Base-by-base conservation (phyloP, 2,888 invertebrate species). In the Trichogramma evanescens region DNA sequence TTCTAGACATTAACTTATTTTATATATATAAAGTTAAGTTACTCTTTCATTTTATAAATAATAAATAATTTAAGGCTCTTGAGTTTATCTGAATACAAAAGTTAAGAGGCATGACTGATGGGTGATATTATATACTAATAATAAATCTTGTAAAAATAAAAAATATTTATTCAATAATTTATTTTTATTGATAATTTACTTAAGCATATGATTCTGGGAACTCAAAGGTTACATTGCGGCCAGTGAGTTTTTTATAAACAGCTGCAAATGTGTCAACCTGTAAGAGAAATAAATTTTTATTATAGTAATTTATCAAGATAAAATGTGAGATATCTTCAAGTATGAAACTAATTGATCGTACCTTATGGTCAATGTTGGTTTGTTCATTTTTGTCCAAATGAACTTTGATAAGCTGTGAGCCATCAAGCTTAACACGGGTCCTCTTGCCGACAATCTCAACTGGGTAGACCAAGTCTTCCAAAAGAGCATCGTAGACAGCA, bases 401-500 rank as follows among this genome's bases (percentile, higher is more conserved):
- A 70, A 98, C 95, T 83, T 99, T 99, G 77, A 94, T 93, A 66
- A 99, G 84, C 75, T 96, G 91, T 52, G 94, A 91, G 66, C 98
- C 98, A 78, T 99, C 98, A 72, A 97, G 83, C 81, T 93, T 95
- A 64, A 98, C 89, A 69, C 98, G 86, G 77, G 95, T 95, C 68
- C 99, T 87, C 82, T 97, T 98, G 77, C 99, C 99, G 49, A 99
- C 97, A 72, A 99, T 97, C 83, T 99, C 99, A 57, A 99, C 97
- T 41, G 99, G 99, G 82, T 91, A 98, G 62, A 98, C 97, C 71
- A 99, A 82, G 82, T 99, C 99, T 78, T 97, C 96, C 66, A 99
- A 83, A 74, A 98, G 93, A 60, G 94, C 92, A 78, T 99, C 97
- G 75, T 99, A 98, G 46, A 99, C 99, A 69, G 96, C 87, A 58